Base-by-base conservation (phyloP, 2,888 invertebrate genomes). In the Ferrisia virgata region DNA sequence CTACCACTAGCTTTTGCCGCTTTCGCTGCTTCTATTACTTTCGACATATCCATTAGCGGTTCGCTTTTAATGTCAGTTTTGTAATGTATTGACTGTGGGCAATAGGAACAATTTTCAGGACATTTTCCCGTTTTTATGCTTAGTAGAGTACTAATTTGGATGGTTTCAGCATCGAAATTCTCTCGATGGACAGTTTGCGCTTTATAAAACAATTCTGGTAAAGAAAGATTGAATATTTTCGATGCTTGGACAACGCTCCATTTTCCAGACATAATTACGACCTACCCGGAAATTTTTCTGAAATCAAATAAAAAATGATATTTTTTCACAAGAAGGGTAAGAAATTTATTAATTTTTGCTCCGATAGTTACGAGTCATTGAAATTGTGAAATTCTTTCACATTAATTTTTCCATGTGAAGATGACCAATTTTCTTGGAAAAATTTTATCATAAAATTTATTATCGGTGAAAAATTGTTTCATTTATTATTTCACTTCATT, bases 101-200 rank as follows among this genome's bases (percentile, higher is more conserved):
- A 86, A 80, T 86, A 86, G 18, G 69, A 58, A 43, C 86, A 86
- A 64, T 86, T 82, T 82, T 86, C 86, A 9, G 86, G 85, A 53
- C 86, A 86, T 31, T 76, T 78, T 58, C 86, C 86, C 2, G 86
- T 86, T 79, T 86, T 86, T 40, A 86, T 80, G 31, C 84, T 84
- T 15, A 86, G 85, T 64, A 86, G 69, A 11, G 86, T 86, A 69
- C 83, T 80, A 8, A 86, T 80, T 58, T 86, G 86, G 5, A 86
- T 84, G 11, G 13, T 58, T 13, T 47, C 36, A 5, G 86, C 47
- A 36, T 81, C 80, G 81, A 85, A 85, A 81, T 85, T 47, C 47
- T 84, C 47, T 1, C 86, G 86, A 43, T 86, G 86, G 18, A 85
- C 84, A 9, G 82, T 69, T 64, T 85, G 85, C 1, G 86, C 86